Conservation (phyloP, 2,113 vertebrate species). For the Lipophrys pholis region DNA sequence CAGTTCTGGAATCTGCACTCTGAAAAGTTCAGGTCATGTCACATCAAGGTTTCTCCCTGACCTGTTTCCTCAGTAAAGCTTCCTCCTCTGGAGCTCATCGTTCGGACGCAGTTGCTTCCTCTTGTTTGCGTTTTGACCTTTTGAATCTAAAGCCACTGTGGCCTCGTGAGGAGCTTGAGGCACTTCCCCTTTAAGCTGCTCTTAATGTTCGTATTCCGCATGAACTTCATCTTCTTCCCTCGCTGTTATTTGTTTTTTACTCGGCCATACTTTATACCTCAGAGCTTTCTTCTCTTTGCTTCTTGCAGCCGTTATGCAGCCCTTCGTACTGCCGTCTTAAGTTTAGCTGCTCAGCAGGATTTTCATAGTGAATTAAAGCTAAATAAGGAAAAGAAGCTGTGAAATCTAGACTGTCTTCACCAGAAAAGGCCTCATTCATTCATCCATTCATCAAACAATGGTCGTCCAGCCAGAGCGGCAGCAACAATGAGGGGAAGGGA, state of each 20-base stretch:
- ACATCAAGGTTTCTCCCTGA: neutral
- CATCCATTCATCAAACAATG: constrained; percentile 61
- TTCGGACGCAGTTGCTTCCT: no score
- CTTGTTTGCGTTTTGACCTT: constrained; percentile 2
- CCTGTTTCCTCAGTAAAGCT: neutral
- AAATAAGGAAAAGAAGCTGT: neutral
- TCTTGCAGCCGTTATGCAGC: neutral
- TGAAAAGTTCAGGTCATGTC: neutral
- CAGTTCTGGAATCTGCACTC: no score
- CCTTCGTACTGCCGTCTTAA: constrained; percentile 2
- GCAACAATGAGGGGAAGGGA: constrained; percentile 73
- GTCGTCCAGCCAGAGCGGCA: constrained; percentile 36
- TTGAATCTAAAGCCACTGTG: constrained; percentile 1
- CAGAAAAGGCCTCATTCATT: constrained; percentile 31
- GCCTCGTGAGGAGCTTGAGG: constrained; percentile 13
- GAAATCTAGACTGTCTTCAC: constrained; percentile 12
- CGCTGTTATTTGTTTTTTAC: constrained; percentile 1
- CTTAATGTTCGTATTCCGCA: constrained; percentile 22
- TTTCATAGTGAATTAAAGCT: neutral
- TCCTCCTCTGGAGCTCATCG: neutral
- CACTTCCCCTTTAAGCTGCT: constrained; percentile 21
- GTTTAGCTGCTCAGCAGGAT: neutral
- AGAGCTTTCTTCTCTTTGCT: neutral
- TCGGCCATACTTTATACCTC: constrained; percentile 1
- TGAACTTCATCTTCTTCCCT: constrained; percentile 19